Evolutionary conservation across 2,113 vertebrate species (phyloP).

Genomic region (Gobio gobio): DNA sequence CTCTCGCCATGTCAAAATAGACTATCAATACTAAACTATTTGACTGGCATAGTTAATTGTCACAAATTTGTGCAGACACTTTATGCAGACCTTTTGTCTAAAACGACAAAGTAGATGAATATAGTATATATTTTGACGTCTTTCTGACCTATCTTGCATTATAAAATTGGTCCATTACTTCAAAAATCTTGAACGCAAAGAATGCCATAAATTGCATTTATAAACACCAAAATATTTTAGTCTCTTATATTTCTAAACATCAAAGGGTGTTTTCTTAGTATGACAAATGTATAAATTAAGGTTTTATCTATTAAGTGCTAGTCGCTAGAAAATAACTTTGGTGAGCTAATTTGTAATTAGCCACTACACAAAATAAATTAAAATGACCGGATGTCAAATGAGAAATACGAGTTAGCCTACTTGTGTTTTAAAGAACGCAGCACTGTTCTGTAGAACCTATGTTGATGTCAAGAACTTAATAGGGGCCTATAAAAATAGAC

Average conservation of each 20-base stretch:
- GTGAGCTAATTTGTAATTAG: neutral
- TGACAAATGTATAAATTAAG: neutral
- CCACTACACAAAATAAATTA: neutral
- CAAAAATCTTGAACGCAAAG: neutral
- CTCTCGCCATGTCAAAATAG: neutral
- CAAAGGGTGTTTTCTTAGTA: too few species aligned
- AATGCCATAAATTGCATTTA: too few species aligned
- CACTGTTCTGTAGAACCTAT: neutral
- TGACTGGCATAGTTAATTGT: neutral
- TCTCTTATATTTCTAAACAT: neutral
- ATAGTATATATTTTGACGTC: too few species aligned
- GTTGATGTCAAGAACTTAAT: neutral
- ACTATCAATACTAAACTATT: neutral
- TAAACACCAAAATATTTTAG: neutral
- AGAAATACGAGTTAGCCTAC: neutral
- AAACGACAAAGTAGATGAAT: neutral
- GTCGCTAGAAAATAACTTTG: neutral
- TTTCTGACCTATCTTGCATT: too few species aligned
- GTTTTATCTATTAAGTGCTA: neutral
- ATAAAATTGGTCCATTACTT: neutral
- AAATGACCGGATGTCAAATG: neutral
- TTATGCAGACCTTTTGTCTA: neutral
- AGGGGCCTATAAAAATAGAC: neutral
- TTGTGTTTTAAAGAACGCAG: neutral
- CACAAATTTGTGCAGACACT: neutral